These are phyloP conservation scores for Panopea generosa DNA, from an alignment of 2,888 invertebrate species.

Conservation along the genomic window DNA sequence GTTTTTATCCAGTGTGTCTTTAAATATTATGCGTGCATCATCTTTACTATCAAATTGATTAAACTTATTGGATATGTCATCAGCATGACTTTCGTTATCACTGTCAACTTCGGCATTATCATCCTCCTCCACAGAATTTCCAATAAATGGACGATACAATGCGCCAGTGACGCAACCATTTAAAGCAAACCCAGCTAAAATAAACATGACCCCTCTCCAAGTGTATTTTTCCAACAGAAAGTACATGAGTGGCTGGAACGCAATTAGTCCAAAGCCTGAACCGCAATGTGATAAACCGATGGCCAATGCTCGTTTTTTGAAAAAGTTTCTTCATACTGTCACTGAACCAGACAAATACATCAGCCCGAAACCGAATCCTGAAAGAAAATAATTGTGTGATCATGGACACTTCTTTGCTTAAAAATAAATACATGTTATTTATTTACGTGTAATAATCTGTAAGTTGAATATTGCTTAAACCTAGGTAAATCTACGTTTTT, in stretches of 20 bases:
- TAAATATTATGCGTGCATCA: too few relatives aligned
- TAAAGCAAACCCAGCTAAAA: slow-evolving; percentile 34
- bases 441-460: too few relatives aligned
- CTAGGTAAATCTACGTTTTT: background rate
- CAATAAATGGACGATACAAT: slow-evolving; percentile 23
- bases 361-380: slow-evolving; percentile 50
- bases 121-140: background rate
- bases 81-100: too few relatives aligned
- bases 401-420: too few relatives aligned
- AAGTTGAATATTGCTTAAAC: background rate
- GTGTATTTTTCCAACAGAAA: slow-evolving; percentile 20
- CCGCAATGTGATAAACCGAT: slow-evolving; percentile 42
- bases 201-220: slow-evolving; percentile 44
- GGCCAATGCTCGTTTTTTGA: slow-evolving; percentile 35
- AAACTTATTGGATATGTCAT: too few relatives aligned
- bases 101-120: too few relatives aligned
- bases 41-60: too few relatives aligned
- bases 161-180: slow-evolving; percentile 31
- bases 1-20: background rate
- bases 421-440: too few relatives aligned
- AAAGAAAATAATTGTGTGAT: slow-evolving; percentile 1
- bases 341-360: slow-evolving; percentile 38
- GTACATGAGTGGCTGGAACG: slow-evolving; percentile 27
- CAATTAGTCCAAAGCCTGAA: slow-evolving; percentile 40
- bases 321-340: slow-evolving; percentile 31